Evolutionary conservation across 2,888 invertebrate genomes (phyloP), one percentile per base, ranked within the genome.

Genomic region (Drosophila dives): DNA sequence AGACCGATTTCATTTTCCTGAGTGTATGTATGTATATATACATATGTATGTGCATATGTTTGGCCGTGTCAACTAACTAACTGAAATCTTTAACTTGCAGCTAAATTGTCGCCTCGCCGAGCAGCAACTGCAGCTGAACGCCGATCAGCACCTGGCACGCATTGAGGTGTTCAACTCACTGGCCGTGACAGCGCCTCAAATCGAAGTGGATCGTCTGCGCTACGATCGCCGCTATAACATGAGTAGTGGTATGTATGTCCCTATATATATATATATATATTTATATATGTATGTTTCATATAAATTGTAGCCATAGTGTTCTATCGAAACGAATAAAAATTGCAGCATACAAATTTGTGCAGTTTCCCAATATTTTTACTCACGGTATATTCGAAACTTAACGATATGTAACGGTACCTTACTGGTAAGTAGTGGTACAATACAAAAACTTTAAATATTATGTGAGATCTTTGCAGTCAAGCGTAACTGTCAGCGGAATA

Each of bases 141-240:
- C 92, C 74, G 86, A 93, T 64, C 91, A 91, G 74, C 92, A 93
- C 73, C 83, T 93, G 84, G 93, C 92, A 62, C 91, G 93, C 72
- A 92, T 97, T 64, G 96, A 96, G 91, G 96, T 97, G 17, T 97
- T 96, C 88, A 97, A 97, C 91, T 96, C 96, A 71, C 95, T 97
- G 72, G 96, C 96, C 92, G 97, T 97, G 7, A 93, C 95, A 63
- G 96, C 97, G 2, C 96, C 97, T 0, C 96, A 96, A 90, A 96
- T 97, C 77, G 96, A 96, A 91, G 91, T 96, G 73, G 96, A 96
- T 87, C 90, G 92, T 32, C 75, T 93, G 69, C 91, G 92, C 29
- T 91, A 88, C 36, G 92, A 92, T 80, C 82, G 91, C 10, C 88
- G 91, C 38, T 90, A 91, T 64, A 93, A 93, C 59, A 92, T 91